Base-by-base conservation (phyloP, 2,113 vertebrate species). In the Urocitellus parryii region DNA sequence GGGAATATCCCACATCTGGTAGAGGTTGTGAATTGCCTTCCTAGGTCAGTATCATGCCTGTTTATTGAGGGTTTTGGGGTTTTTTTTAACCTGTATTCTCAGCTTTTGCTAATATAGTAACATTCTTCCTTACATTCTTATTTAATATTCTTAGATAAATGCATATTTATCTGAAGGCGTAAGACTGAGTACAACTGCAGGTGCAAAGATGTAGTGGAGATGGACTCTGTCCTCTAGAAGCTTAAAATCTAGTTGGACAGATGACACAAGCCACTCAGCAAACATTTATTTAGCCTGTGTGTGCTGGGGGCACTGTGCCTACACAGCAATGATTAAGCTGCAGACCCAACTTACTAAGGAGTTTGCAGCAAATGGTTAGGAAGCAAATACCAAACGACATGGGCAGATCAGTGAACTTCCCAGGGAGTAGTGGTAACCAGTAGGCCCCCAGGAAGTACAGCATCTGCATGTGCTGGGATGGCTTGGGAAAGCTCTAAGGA, bases 231-330 rank as follows among this genome's bases (percentile, higher is more conserved):
- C 85, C 79, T 87, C 4, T 0, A 27, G 68, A 72, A 82, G 68
- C 94, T 96, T 78, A 9, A 25, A 68, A 88, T 86, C 94, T 93
- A 65, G 61, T 68, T 72, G 63, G 58, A 34, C 2, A 48, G 84
- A 68, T 27, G 82, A 51, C 32, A 61, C 32, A 25, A 56, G 22
- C 72, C 24, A 13, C 4, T 70, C 53, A 5, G 61, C 81, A 88
- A 53, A 79, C 61, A 22, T 22, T 24, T 68, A 39, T 24, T 67
- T 29, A 94, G 70, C n/a, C 1, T 5, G 17, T 27, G 18, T 51
- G 74, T 56, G 25, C 63, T 24, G 14, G 20, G 53, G 81, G 65
- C 48, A n/a, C 56, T n/a, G 34, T 34, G 89, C 51, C 48, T 80
- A 53, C 53, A 34, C 25, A 79, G 76, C 79, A 63, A 1, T 73